Base-by-base conservation (phyloP, 2,113 vertebrate species). In the Mesoclemmys tuberculata region DNA sequence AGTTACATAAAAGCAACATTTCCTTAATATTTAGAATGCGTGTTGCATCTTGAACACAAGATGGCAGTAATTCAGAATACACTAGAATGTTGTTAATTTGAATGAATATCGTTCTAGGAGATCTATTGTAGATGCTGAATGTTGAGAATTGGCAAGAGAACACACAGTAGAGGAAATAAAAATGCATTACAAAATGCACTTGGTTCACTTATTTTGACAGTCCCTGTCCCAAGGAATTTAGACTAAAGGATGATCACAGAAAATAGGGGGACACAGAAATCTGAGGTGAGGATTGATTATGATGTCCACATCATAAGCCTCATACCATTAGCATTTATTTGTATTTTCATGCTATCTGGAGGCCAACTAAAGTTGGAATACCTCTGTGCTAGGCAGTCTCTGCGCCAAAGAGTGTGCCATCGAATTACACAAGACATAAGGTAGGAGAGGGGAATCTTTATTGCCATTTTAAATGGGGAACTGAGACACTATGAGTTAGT, bases 41-140 rank as follows among this genome's bases (percentile, higher is more conserved):
- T 22, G 49, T 82, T 95, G 92, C 44, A 88, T 94, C 38, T 93
- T 8, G 90, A 93, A 31, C 0, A 1, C 87, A 46, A 77, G 74
- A 77, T 44, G 44, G 38, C 74, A 92, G 90, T 93, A 88, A 82
- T 52, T 93, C 93, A 92, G 77, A 90, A 10, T 46, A 5, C 46
- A 41, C 29, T 44, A 78, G 29, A 83, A 83, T 38, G 77, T 78
- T 84, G 86, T 94, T 90, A 88, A 94, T 85, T 24, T 90, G 64
- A 31, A 56, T 64, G 84, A 58, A 92, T 82, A 27, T 82, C 52
- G 80, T 46, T 46, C 46, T 46, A 71, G 61, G 82, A 89, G 56
- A 29, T 0, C 0, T 16, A 1, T 24, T 85, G 44, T 27, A 19
- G 61, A 38, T 68, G 35, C 0, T 0, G n/a, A 7, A 5, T 74